These are phyloP conservation scores for Ceratoteleas bidentatus DNA, from an alignment of 1,140 invertebrate genomes.

Conservation along the genomic window DNA sequence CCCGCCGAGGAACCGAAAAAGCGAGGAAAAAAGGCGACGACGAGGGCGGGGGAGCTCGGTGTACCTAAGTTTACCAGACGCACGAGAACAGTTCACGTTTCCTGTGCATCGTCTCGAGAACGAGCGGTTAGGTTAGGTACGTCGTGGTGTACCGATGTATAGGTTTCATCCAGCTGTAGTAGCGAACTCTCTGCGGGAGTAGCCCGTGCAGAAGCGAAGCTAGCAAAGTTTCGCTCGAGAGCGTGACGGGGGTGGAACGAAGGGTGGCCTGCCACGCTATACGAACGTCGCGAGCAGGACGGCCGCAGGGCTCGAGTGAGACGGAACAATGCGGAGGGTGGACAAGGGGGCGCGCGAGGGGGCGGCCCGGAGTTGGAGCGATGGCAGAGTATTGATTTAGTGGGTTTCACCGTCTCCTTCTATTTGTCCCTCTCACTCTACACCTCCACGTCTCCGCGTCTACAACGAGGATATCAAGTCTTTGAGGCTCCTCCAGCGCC, in stretches of 20 bases:
- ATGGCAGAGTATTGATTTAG: conserved; percentile 83
- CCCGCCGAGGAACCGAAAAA: conserved; percentile 15
- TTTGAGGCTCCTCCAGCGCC: conserved; percentile 60
- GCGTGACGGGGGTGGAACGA: conserved; percentile 78
- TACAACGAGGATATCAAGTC: conserved; percentile 66
- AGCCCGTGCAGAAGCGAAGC: conserved; percentile 74
- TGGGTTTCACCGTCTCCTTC: conserved; percentile 81
- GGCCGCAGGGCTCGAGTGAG: conserved; percentile 42
- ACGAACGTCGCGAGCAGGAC: conserved; percentile 60
- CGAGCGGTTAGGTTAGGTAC: conserved; percentile 62
- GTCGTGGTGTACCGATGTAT: conserved; percentile 61
- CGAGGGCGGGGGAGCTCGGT: background rate
- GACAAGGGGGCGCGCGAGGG: conserved; percentile 67
- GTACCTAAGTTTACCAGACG: conserved; percentile 54
- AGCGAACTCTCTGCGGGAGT: conserved; percentile 76
- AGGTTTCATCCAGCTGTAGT: conserved; percentile 70
- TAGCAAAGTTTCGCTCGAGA: conserved; percentile 79
- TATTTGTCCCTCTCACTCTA: conserved; percentile 78
- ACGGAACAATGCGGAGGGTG: conserved; percentile 48
- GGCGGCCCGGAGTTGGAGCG: conserved; percentile 79
- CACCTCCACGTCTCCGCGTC: conserved; percentile 71
- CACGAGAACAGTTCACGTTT: conserved; percentile 63
- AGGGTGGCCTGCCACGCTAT: conserved; percentile 73
- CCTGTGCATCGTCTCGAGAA: conserved; percentile 71
- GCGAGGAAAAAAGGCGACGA: conserved; percentile 9